Evolutionary conservation across 2,797 vertebrate species (phyloP).

Genomic region (Ctenochaetus hawaiiensis): DNA sequence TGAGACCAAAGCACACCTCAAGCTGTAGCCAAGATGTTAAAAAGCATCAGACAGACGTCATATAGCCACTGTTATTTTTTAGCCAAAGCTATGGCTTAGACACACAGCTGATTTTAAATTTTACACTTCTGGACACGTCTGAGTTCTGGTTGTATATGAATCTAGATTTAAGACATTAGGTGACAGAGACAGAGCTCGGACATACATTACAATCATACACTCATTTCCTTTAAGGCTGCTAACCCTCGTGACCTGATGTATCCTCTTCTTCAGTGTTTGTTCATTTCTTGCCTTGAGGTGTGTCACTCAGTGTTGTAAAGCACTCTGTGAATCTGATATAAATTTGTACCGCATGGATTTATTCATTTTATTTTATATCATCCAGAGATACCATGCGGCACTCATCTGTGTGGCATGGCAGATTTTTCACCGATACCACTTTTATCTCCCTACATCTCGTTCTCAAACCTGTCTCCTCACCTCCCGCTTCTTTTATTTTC

Average conservation of each 20-base stretch:
- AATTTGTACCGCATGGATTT: not conserved
- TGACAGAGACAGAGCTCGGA: not conserved
- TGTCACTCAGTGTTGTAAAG: not conserved
- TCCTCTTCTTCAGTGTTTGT: not conserved
- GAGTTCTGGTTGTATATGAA: not conserved
- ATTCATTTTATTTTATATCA: not conserved
- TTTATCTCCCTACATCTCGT: conserved; percentile 19
- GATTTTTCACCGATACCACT: conserved; percentile 1
- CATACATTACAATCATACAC: not conserved
- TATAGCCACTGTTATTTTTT: not conserved
- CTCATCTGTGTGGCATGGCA: conserved; percentile 4
- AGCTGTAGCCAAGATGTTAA: not conserved
- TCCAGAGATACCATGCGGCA: conserved; percentile 2
- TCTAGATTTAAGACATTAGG: not conserved
- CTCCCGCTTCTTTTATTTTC: conserved; percentile 41
- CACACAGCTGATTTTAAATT: not conserved
- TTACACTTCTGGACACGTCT: not conserved
- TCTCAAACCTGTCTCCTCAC: conserved; percentile 10
- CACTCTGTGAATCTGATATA: not conserved
- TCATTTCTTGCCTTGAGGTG: not conserved
- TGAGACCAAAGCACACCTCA: not conserved
- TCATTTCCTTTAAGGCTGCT: not conserved
- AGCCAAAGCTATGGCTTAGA: not conserved
- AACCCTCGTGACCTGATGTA: not conserved
- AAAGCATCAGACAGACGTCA: not conserved